phyloP scores from a whole-genome alignment of 2,113 vertebrate species.

The Macrotis lagotis region DNA sequence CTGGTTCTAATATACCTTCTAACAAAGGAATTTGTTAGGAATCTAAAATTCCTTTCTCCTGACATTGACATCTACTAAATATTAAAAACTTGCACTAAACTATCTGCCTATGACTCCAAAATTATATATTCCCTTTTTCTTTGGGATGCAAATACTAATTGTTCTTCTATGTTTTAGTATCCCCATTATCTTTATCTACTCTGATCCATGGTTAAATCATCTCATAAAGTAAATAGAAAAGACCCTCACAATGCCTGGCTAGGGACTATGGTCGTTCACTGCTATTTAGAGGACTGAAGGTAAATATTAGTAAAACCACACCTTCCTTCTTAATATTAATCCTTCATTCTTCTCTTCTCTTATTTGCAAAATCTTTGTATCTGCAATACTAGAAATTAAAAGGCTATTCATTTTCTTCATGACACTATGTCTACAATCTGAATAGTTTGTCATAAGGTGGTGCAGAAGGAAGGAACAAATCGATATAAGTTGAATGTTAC shows the following conservation, averaged over 20 bases:
- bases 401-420: not conserved
- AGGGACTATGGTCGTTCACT: not conserved
- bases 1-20: no score
- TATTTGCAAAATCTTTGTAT: slow-evolving; percentile 9
- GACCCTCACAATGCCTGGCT: not conserved
- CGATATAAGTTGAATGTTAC: not conserved
- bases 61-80: not conserved
- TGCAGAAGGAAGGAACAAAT: not conserved
- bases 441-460: not conserved
- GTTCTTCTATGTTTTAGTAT: not conserved
- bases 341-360: not conserved
- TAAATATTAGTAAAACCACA: not conserved
- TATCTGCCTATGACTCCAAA: not conserved
- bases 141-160: not conserved
- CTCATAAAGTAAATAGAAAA: not conserved
- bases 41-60: no score
- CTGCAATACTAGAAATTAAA: slow-evolving; percentile 2
- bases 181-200: not conserved
- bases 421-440: not conserved
- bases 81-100: not conserved
- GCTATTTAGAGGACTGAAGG: not conserved
- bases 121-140: not conserved
- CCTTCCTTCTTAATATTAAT: not conserved
- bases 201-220: not conserved
- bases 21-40: no score